Conservation (phyloP, 1,140 invertebrate genomes). For the Dendroctonus ponderosae region DNA sequence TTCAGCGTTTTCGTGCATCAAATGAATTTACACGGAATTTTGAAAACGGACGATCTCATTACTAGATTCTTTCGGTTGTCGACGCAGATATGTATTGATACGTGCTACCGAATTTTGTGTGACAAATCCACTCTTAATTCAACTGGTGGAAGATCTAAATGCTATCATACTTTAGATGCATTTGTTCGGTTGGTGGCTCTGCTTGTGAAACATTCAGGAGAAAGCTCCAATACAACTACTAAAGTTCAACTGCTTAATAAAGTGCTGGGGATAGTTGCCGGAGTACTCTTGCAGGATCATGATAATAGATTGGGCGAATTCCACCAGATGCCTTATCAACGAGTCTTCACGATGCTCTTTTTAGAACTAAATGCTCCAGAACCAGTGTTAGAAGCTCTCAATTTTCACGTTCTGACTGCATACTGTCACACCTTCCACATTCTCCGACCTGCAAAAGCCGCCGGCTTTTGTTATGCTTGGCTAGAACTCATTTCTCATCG, state of each 20-base stretch:
- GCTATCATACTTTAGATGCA: conserved; percentile 93
- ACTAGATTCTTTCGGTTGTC: conserved; percentile 96
- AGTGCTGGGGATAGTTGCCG: conserved; percentile 92
- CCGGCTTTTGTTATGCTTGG: conserved; percentile 98
- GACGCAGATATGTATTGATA: conserved; percentile 94
- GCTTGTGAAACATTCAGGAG: conserved; percentile 93
- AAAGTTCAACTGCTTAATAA: conserved; percentile 98
- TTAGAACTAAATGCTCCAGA: conserved; percentile 94
- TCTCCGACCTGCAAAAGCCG: conserved; percentile 88
- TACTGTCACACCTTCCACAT: conserved; percentile 92
- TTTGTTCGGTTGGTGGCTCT: conserved; percentile 92
- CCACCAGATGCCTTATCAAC: conserved; percentile 95
- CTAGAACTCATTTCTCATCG: conserved; percentile 95
- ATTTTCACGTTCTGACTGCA: conserved; percentile 84
- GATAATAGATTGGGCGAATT: conserved; percentile 84
- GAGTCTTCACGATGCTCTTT: conserved; percentile 96
- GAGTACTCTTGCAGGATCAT: conserved; percentile 92
- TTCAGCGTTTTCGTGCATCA: conserved; percentile 92
- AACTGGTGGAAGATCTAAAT: conserved; percentile 75
- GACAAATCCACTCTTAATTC: conserved; percentile 52
- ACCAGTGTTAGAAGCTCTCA: conserved; percentile 87
- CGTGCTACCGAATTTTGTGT: conserved; percentile 78
- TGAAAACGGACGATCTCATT: conserved; percentile 97
- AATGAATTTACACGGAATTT: conserved; percentile 94
- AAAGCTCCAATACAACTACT: conserved; percentile 82